Evolutionary conservation across 2,888 invertebrate genomes (phyloP).

Genomic region (Clusia tigrina): DNA sequence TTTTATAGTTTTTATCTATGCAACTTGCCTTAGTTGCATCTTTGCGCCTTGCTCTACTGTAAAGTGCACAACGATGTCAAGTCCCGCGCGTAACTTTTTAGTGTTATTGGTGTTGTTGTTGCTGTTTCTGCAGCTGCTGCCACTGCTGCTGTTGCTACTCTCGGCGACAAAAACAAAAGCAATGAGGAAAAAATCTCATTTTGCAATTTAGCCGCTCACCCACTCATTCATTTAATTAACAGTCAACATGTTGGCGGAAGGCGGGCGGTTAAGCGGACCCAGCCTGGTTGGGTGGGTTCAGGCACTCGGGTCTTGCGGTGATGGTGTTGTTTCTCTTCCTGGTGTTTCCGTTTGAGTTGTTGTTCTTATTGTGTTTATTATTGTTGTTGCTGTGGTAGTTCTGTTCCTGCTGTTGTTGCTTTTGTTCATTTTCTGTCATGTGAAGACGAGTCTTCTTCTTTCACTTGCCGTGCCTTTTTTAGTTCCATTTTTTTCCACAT

Average conservation of each 20-base stretch:
- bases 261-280: too few relatives aligned
- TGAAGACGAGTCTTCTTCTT: slow-evolving; percentile 10
- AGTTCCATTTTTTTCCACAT: slow-evolving; percentile 15
- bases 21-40: background rate
- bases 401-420: slow-evolving; percentile 18
- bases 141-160: slow-evolving; percentile 11
- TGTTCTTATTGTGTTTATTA: too few relatives aligned
- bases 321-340: slow-evolving; percentile 13
- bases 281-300: too few relatives aligned
- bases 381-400: slow-evolving; percentile 18
- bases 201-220: slow-evolving; percentile 59
- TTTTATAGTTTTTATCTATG: background rate
- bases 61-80: slow-evolving; percentile 31
- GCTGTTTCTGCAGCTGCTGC: slow-evolving; percentile 11
- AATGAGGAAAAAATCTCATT: slow-evolving; percentile 46
- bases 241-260: slow-evolving; percentile 44
- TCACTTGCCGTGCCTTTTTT: background rate
- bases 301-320: too few relatives aligned
- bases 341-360: slow-evolving; percentile 6
- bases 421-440: slow-evolving; percentile 42
- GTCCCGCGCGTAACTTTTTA: slow-evolving; percentile 15
- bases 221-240: slow-evolving; percentile 60
- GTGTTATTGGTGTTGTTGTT: too few relatives aligned
- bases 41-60: slow-evolving; percentile 5
- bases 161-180: slow-evolving; percentile 1